Evolutionary conservation across 2,888 invertebrate genomes (phyloP), one percentile per base, ranked within the genome.

Genomic region (Papilio gigon): DNA sequence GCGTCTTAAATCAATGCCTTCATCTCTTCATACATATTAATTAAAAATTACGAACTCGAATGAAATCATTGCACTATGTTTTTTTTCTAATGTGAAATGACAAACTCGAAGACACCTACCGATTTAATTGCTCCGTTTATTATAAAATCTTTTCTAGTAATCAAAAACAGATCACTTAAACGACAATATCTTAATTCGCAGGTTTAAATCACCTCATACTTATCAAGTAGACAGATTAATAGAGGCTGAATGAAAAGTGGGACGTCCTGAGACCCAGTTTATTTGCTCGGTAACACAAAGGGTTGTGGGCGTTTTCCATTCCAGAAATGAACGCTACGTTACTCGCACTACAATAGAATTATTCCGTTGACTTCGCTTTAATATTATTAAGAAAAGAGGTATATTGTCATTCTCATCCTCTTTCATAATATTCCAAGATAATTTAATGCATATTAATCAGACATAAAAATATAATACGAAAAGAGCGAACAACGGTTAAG

Each of bases 301-400:
- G 47, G 20, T 37, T 5, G 42, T 56, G 53, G 62, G 42, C 56
- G 67, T 62, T 33, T 62, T 67, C 40, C 44, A 66, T 66, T 67
- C 53, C 56, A 62, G 42, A 33, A 47, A 4, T 65, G 44, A 65
- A 59, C 44, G 65, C 35, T 42, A 42, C 33, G 33, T 44, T 66
- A 35, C 30, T 20, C 30, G 2, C 37, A 27, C 35, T 35, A 64
- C 37, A 50, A 50, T 50, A 37, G 35, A 35, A 33, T 64, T 53
- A 62, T 62, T 44, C 4, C 27, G 30, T 62, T 20, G 60, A 25
- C n/a, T 60, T 60, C 37, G 40, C n/a, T 60, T 60, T 8, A 60
- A 40, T 37, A 40, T 27, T 25, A 25, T 40, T 4, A 27, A 60
- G 30, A 56, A 56, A 56, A 30, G 25, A 12, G 22, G 14, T 11